A percentile compares a stretch with the other conserved stretches of the same genome.
phyloP scores from a whole-genome alignment of 1,140 invertebrate genomes.

The Zaprionus gabonicus region DNA sequence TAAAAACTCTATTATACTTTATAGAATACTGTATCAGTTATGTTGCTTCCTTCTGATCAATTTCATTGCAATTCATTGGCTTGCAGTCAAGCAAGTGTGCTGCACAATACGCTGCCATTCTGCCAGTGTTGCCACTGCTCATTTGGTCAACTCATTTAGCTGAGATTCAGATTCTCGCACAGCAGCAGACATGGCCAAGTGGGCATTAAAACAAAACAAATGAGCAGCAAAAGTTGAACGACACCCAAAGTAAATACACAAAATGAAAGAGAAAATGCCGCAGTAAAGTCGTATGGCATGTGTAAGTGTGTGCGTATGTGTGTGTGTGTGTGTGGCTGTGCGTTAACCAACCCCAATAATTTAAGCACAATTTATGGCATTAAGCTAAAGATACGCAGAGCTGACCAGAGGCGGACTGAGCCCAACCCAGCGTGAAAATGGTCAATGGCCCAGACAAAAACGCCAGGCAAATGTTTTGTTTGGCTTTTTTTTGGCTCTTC shows the following conservation, averaged over 20 bases:
- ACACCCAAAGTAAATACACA: conserved; percentile 58
- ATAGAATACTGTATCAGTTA: too few relatives aligned
- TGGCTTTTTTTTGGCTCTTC: conserved; percentile 27
- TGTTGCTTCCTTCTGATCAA: neutral
- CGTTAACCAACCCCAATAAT: conserved; percentile 81
- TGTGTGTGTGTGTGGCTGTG: conserved; percentile 29
- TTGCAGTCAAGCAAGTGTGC: neutral
- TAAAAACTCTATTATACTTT: too few relatives aligned
- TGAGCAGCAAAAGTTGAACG: conserved; percentile 60
- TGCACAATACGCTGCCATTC: too few relatives aligned
- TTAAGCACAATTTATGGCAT: conserved; percentile 83
- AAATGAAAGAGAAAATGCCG: conserved; percentile 58
- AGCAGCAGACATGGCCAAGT: conserved; percentile 45
- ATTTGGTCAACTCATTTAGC: conserved; percentile 14
- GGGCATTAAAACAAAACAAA: conserved; percentile 64
- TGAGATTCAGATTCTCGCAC: conserved; percentile 1
- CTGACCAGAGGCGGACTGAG: conserved; percentile 43
- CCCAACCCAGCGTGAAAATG: conserved; percentile 34
- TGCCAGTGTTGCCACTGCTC: neutral
- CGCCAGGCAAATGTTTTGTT: conserved; percentile 65
- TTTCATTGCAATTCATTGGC: neutral
- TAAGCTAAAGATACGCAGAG: conserved; percentile 74
- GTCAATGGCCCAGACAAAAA: conserved; percentile 66
- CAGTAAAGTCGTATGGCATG: conserved; percentile 6
- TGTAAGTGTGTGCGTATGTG: conserved; percentile 2